These are phyloP conservation scores for Gallinago stenura DNA, from an alignment of 2,797 vertebrate genomes.

Conservation along the genomic window DNA sequence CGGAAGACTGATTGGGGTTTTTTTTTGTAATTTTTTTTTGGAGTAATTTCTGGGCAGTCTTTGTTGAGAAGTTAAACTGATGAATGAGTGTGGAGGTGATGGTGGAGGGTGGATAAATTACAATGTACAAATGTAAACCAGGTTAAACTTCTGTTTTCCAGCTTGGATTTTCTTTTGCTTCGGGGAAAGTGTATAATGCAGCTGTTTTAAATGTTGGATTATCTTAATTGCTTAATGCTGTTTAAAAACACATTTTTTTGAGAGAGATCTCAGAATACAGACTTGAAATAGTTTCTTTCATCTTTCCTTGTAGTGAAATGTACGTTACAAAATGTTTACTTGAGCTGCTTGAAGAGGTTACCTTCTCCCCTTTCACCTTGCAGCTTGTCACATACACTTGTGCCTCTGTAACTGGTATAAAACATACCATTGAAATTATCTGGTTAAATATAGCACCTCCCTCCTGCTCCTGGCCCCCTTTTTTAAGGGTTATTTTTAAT, in stretches of 20 bases:
- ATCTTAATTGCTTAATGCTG: not conserved
- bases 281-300: not conserved
- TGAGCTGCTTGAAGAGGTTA: not conserved
- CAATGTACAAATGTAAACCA: not conserved
- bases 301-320: not conserved
- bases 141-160: not conserved
- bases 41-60: not conserved
- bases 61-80: not conserved
- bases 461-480: conserved; percentile 40
- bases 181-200: not conserved
- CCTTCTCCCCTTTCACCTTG: not conserved
- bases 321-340: not conserved
- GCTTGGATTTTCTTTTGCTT: not conserved
- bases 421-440: not conserved
- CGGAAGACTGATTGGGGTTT: not conserved
- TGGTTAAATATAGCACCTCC: conserved; percentile 56
- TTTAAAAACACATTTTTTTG: not conserved
- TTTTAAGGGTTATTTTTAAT: conserved; percentile 69
- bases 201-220: not conserved
- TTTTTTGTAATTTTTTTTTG: not conserved
- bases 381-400: not conserved
- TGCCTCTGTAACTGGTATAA: not conserved
- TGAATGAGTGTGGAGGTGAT: not conserved
- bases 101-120: not conserved
- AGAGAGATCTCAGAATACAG: not conserved